Evolutionary conservation across 2,797 vertebrate genomes (phyloP), one percentile per base, ranked within the genome.

Genomic region (Acipenser ruthenus): DNA sequence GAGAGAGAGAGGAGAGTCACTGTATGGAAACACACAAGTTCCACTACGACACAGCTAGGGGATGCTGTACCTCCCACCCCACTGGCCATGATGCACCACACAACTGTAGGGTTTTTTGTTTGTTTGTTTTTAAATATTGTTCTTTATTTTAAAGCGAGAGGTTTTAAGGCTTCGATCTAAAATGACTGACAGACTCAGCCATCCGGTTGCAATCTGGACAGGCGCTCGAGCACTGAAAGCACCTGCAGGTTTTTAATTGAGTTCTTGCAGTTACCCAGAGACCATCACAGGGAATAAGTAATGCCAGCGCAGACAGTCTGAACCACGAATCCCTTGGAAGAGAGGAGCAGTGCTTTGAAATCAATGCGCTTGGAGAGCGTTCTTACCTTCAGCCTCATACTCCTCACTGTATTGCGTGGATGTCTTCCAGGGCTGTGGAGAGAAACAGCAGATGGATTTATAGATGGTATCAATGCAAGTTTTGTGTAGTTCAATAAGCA

Each of bases 191-290:
- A 18, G 15, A 18, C 15, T 18, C 15, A 18, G 15, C 15, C 15
- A 18, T 18, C 15, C 15, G 15, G 15, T 1, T 18, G 15, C 15
- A 18, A 18, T 18, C 15, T 18, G 15, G 15, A 18, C 15, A 18
- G 15, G 15, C 1, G 15, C 15, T 18, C 15, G 15, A 49, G 23
- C 13, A 37, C 51, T 63, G 12, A 68, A 79, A 81, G 71, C 51
- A 66, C 79, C 79, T 70, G 70, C 65, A 74, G 83, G 86, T 75
- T 88, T 86, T 75, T 76, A 67, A 49, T 37, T 5, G 67, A 50
- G 73, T 13, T 9, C 10, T 18, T 58, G 79, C 79, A 82, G 76
- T 76, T 53, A 49, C 69, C 0, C 18, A 62, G 10, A 48, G 68
- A 63, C 73, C 69, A 84, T 89, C 86, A 84, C 88, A 9, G 6